Evolutionary conservation across 2,888 invertebrate genomes (phyloP), one percentile per base, ranked within the genome.

Genomic region (Chirona hameri): DNA sequence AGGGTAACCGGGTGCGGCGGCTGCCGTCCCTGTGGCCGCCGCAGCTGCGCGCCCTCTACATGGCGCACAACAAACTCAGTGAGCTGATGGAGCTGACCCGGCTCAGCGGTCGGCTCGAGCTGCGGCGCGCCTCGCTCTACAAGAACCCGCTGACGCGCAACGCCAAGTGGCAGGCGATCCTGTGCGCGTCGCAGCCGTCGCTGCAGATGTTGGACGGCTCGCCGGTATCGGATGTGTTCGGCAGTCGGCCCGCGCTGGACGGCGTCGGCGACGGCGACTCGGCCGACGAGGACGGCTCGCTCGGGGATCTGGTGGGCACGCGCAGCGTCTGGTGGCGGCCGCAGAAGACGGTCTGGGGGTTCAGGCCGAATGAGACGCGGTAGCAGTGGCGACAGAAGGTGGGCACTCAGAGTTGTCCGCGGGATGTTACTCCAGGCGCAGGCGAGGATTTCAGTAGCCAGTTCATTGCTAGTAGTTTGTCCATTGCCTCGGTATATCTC

Each of bases 111-210:
- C 21, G 29, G 48, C 80, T 52, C 2, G 52, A 80, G 52, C 52
- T 80, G 52, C 80, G 80, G 1, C 80, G 80, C 27, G 52, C 48
- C 52, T 39, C 52, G 29, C 80, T 80, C 52, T 48, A 48, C 52
- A 55, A 55, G 27, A 80, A 80, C 80, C 80, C 80, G 55, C 80
- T 80, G 80, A 76, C 76, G 46, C 76, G 76, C 24, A 39, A 76
- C 46, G 24, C 21, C 76, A 76, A 76, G 76, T 76, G 76, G 76
- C 76, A 76, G 76, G 76, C 76, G 76, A 76, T 76, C 46, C 46
- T 76, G 39, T 76, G 76, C 76, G 76, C 76, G 46, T 76, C 76
- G 76, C 76, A 46, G 76, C 76, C 76, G 46, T 18, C 76, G 76
- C 76, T 76, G 24, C 76, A 76, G 76, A 24, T 76, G 76, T 39